phyloP scores from a whole-genome alignment of 1,140 invertebrate species.

The Leptinotarsa lineolata region DNA sequence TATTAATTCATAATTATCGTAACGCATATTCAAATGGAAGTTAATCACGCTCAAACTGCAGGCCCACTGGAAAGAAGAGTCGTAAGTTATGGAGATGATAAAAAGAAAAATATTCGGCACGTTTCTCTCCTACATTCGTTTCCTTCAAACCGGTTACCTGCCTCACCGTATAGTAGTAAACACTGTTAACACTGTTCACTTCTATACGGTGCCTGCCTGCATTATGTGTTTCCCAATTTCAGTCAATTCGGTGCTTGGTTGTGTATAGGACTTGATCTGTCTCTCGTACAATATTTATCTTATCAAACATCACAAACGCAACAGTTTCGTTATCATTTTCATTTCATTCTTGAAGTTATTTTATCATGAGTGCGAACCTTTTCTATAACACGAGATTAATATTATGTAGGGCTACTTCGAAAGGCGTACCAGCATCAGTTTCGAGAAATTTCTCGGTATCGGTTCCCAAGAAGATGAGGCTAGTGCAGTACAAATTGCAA shows the following conservation, averaged over 20 bases:
- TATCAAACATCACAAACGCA: neutral
- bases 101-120: too few species aligned
- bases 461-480: constrained; percentile 52
- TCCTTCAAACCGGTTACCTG: too few species aligned
- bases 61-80: too few species aligned
- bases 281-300: constrained; percentile 3
- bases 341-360: neutral
- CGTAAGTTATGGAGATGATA: too few species aligned
- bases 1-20: too few species aligned
- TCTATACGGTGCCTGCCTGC: too few species aligned
- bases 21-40: too few species aligned
- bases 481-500: constrained; percentile 63
- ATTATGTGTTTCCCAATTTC: neutral
- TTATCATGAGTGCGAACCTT: neutral
- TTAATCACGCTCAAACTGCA: too few species aligned
- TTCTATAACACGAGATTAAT: neutral
- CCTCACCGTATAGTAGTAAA: too few species aligned
- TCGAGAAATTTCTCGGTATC: constrained; percentile 42
- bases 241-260: neutral
- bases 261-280: neutral
- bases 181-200: too few species aligned
- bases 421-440: neutral
- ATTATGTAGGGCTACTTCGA: neutral
- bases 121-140: too few species aligned
- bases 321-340: neutral